Evolutionary conservation across 2,888 invertebrate species (phyloP), one percentile per base, ranked within the genome.

Genomic region (Hyppa rectilinea): DNA sequence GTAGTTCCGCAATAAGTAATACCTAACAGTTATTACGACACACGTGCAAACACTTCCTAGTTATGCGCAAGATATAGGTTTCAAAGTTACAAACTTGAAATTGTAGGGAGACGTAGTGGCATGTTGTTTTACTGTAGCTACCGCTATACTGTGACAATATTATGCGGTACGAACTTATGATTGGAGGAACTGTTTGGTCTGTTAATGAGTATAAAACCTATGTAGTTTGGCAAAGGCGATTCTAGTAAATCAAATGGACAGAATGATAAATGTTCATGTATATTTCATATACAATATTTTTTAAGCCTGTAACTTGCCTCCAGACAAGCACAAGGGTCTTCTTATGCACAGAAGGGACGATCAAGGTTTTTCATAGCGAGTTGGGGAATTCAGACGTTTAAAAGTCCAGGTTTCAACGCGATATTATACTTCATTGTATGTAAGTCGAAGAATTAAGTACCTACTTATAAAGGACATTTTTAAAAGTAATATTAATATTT

Each of bases 21-120:
- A 80, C 61, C 56, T 80, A 82, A 76, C 66, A 65, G 85, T 84
- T 82, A 82, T 82, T 84, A 64, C 82, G 60, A 65, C 55, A 63
- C 63, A 68, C 70, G 72, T 71, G 80, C 72, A 80, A 79, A 82
- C 79, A 78, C 64, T 69, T 68, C 63, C 26, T 36, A 52, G 31
- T 50, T 56, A 61, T 49, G 52, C 43, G 36, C 60, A 60, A 66
- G 62, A 71, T 81, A 78, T 78, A 62, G 73, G 52, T 81, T 66
- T 55, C 40, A 62, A 71, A 81, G 64, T 81, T 81, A 59, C 49
- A 71, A 70, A 58, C 47, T 80, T 64, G 79, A 73, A 72, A 78
- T 64, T 74, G 79, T 74, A 40, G 47, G 52, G 56, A 62, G 50
- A 56, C 45, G 7, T 52, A 58, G 71, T 34, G 34, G 72, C 47